Base-by-base conservation (phyloP, 2,113 vertebrate species). In the Eulemur macaco region DNA sequence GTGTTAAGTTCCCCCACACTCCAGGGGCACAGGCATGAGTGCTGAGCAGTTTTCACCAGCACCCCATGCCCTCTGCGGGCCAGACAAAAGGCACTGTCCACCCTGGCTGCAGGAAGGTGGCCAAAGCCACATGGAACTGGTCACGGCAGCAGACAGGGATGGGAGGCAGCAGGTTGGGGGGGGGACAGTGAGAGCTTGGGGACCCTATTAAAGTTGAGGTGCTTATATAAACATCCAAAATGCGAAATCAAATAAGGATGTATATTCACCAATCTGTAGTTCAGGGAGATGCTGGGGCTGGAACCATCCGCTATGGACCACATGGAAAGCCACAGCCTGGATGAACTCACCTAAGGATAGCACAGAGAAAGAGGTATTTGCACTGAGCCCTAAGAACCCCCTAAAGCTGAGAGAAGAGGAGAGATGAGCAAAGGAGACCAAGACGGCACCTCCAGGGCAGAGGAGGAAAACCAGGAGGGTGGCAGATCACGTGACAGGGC, bases 61-160 rank as follows among this genome's bases (percentile, higher is more conserved):
- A 25, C 14, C 23, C 1, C 58, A 20, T 17, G 1, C 8, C 47
- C 12, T 1, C 0, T 6, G 2, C 29, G 45, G 34, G 37, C 27
- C 42, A 47, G 60, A 64, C 15, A 34, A n/a, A n/a, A 34, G 56
- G 14, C 3, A 1, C 23, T 12, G 15, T 54, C 77, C 42, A 29
- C 1, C 11, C 2, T 6, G 7, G 68, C 10, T 29, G 21, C 21
- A 18, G 66, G 25, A 69, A 39, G 11, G 6, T 66, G 21, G 5
- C 66, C n/a, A 5, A 47, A 64, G 66, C 15, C 37, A 2, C 13
- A 3, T 4, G 47, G 31, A 21, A 2, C 47, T 20, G 25, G 71
- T 25, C 39, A n/a, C 8, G 5, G 37, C 9, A 2, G n/a, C 68
- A 8, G 31, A 74, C 31, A 3, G 58, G 42, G 54, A 21, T 15